Evolutionary conservation across 2,113 vertebrate species (phyloP).

Genomic region (Phrynosoma blainvillii): DNA sequence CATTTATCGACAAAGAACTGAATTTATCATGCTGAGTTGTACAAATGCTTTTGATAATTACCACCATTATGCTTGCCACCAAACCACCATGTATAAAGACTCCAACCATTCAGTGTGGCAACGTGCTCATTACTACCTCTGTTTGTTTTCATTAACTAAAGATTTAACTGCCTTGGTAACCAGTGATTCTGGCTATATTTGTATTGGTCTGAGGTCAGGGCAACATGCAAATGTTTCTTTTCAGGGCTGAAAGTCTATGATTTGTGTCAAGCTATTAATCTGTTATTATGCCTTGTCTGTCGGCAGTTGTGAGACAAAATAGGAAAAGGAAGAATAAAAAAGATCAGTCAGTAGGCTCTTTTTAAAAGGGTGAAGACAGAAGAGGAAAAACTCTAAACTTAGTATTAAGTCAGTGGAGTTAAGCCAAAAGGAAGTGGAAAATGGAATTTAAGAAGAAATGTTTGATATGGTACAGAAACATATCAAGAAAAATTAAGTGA

Average conservation of each 20-base stretch:
- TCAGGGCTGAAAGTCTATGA: constrained; percentile 6
- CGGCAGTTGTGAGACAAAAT: not conserved
- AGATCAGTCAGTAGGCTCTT: not conserved
- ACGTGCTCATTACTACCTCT: not conserved
- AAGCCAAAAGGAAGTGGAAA: no score
- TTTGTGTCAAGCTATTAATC: constrained; percentile 5
- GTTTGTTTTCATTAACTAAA: not conserved
- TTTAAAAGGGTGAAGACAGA: not conserved
- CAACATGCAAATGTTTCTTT: not conserved
- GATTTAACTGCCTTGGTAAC: constrained; percentile 15
- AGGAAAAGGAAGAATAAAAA: not conserved
- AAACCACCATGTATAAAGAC: not conserved
- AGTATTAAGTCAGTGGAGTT: not conserved
- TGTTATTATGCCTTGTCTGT: not conserved
- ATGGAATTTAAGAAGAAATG: no score
- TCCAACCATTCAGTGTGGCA: not conserved
- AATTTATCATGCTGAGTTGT: constrained; percentile 24
- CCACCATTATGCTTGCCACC: constrained; percentile 1
- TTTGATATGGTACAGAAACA: no score
- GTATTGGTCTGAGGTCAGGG: constrained; percentile 19
- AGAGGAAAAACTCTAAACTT: not conserved
- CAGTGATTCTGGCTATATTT: not conserved
- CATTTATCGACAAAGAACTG: not conserved
- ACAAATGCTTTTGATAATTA: constrained; percentile 15
- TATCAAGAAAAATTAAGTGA: no score